Percentiles rank a stretch among this genome's conserved stretches.
These are phyloP conservation scores for Hesperia comma DNA, from an alignment of 2,888 invertebrate genomes.

Conservation along the genomic window DNA sequence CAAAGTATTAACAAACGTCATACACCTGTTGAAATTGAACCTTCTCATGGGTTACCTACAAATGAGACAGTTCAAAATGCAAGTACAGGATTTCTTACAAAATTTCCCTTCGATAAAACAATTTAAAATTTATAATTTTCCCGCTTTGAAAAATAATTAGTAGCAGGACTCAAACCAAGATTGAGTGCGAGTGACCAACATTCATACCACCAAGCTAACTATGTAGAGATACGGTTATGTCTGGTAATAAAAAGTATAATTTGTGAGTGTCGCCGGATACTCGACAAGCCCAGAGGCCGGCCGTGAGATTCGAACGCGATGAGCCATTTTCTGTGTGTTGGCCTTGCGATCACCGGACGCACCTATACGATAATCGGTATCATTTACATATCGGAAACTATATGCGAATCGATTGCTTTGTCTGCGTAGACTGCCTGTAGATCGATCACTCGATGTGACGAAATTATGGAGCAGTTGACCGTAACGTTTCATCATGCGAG, in stretches of 20 bases:
- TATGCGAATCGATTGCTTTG: slow-evolving; percentile 13
- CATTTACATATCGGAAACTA: slow-evolving; percentile 26
- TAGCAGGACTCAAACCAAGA: neutral
- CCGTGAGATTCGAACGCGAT: slow-evolving; percentile 8
- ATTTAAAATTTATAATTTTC: no score
- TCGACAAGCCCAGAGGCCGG: slow-evolving; percentile 7
- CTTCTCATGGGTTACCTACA: no score
- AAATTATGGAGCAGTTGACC: slow-evolving; percentile 14
- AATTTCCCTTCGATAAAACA: no score
- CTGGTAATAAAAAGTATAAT: slow-evolving; percentile 14
- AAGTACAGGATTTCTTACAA: no score
- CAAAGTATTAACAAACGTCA: no score
- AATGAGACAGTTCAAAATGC: no score
- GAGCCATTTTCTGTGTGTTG: neutral
- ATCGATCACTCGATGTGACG: slow-evolving; percentile 23
- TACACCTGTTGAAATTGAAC: no score
- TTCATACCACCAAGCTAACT: neutral
- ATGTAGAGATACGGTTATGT: neutral
- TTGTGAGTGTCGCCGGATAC: neutral
- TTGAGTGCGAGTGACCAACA: neutral
- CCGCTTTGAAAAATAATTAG: no score
- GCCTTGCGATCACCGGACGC: slow-evolving; percentile 21
- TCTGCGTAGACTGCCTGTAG: slow-evolving; percentile 5
- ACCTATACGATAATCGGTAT: slow-evolving; percentile 11
- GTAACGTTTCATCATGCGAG: slow-evolving; percentile 12